Evolutionary conservation across 2,113 vertebrate species (phyloP), one percentile per base, ranked within the genome.

Genomic region (Pangasianodon gigas): DNA sequence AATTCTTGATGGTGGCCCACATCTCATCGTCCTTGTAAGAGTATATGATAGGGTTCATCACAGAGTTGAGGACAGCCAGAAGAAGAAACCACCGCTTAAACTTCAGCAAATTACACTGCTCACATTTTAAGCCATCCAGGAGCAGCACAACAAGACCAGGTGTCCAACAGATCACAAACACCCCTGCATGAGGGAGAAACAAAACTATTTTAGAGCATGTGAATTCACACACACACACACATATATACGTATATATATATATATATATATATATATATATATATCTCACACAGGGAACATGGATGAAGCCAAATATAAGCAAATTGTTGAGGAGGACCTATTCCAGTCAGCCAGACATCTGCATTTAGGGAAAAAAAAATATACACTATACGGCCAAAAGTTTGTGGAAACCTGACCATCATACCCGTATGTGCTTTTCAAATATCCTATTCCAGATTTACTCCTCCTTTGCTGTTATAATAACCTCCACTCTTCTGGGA

Each of bases 21-120:
- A 99, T 99, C 90, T 99, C 98, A 29, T 98, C 96, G 13, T 99
- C 98, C 94, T 98, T 99, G 94, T 97, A 99, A 4, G 98, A 99
- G 95, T 99, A 99, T 95, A 99, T 99, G 94, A 99, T 95, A 46
- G 98, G 98, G 93, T 99, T 99, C 97, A 99, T 98, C 92, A 98
- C 96, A 0, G 98, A 99, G 94, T 99, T 99, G 91, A 97, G 90
- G 5, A 99, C 94, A 1, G 98, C 98, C 93, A 99, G 94, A 41
- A 99, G 97, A 89, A 99, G 96, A 91, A 99, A 96, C 97, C 97
- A 98, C 69, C 96, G 96, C 41, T 99, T 99, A 80, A 97, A 95
- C 13, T 95, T 92, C 93, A 97, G 96, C 83, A 99, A 95, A 0
- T 96, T 88, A 32, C 98, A 99, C 8, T 86, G 75, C 0, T 93